phyloP scores from a whole-genome alignment of 2,888 invertebrate genomes.

The Steinernema scapterisci region DNA sequence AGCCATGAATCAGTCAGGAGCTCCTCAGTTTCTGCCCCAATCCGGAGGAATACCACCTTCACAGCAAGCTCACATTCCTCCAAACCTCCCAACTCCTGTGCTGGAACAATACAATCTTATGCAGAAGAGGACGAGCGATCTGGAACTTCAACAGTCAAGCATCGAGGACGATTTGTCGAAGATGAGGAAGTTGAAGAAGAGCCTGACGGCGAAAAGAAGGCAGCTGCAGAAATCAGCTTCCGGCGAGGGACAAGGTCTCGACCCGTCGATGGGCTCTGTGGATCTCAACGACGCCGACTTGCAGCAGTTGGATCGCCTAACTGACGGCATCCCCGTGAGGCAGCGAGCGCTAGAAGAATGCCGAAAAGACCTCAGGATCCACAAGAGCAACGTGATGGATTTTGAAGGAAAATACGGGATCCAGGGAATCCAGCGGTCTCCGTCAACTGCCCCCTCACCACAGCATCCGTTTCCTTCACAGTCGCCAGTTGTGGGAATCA shows the following conservation, averaged over 20 bases:
- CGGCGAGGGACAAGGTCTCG: constrained; percentile 34
- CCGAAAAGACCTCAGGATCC: constrained; percentile 2
- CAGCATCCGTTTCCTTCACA: not conserved
- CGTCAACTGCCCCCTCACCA: constrained; percentile 1
- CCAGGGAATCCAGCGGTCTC: not conserved
- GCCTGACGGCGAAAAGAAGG: constrained; percentile 58
- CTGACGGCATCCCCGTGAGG: constrained; percentile 38
- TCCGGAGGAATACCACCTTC: not conserved
- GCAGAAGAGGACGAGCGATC: constrained; percentile 34
- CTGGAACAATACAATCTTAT: constrained; percentile 35
- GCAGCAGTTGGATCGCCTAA: constrained; percentile 37
- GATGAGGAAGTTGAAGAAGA: constrained; percentile 62
- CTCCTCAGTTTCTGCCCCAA: not conserved
- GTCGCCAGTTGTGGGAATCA: not conserved
- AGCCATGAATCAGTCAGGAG: not conserved
- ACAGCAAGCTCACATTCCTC: not conserved
- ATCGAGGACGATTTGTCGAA: constrained; percentile 43
- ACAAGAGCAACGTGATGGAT: constrained; percentile 31
- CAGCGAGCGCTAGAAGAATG: constrained; percentile 34
- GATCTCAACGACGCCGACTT: constrained; percentile 47
- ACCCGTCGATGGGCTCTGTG: not conserved
- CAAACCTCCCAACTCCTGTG: constrained; percentile 13
- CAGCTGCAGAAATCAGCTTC: constrained; percentile 49
- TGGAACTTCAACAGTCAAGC: constrained; percentile 35
- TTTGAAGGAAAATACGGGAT: constrained; percentile 39